These are phyloP conservation scores for Salminus brasiliensis DNA, from an alignment of 2,113 vertebrate species.

Conservation along the genomic window DNA sequence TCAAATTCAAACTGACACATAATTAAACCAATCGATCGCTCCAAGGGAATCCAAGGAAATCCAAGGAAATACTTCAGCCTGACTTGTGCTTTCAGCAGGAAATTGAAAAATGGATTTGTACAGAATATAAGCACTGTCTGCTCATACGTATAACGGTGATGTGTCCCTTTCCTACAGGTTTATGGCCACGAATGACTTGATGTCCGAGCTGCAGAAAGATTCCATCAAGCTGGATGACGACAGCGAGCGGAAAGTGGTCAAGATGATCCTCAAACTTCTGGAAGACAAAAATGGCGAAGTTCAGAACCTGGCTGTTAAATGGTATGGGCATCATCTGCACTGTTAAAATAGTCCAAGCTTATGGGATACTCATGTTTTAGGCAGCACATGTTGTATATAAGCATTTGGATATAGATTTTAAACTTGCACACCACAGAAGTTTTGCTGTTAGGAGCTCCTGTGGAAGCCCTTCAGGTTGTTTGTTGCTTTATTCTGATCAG, in stretches of 20 bases:
- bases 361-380: background rate
- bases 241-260: slow-evolving; percentile 97
- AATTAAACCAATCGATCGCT: no score
- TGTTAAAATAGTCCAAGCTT: background rate
- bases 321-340: slow-evolving; percentile 73
- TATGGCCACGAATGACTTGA: slow-evolving; percentile 99
- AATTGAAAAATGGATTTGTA: no score
- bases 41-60: background rate
- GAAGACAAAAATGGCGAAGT: slow-evolving; percentile 99
- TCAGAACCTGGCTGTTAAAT: slow-evolving; percentile 98
- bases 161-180: slow-evolving; percentile 78
- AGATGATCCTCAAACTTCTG: slow-evolving; percentile 97
- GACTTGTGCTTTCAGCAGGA: background rate
- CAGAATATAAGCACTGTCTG: no score
- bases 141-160: background rate
- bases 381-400: no score
- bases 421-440: no score
- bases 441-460: background rate
- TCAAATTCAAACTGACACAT: no score
- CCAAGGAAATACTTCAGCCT: no score
- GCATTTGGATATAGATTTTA: no score
- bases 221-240: slow-evolving; percentile 99
- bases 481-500: background rate
- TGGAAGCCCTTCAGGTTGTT: background rate
- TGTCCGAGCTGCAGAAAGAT: slow-evolving; percentile 98